Base-by-base conservation (phyloP, 30 jellyfish, hydroid and myxozoan species). In the Cassiopea andromeda region DNA sequence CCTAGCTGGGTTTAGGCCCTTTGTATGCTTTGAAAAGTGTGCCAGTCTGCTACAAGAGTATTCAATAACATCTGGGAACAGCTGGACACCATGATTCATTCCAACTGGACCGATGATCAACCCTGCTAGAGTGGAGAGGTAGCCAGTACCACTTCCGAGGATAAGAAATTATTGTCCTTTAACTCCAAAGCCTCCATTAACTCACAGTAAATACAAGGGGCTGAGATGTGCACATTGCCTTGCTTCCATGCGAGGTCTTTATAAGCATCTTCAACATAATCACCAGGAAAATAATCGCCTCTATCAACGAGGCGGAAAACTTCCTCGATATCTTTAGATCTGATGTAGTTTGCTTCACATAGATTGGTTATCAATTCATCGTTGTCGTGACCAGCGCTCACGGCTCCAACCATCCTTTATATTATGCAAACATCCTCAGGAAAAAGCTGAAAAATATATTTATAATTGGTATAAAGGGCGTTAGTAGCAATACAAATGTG, bases 101-200 rank as follows among this genome's bases (percentile, higher is more conserved):
- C 95, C 98, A 79, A 17, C 60, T 45, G 97, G 95, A 57, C 98
- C 98, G 46, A 93, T 58, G 44, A 89, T 14, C 45, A 88, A 78
- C 7, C 98, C 98, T 12, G 84, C 97, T 58, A 93, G 61, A 2
- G 98, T 93, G 19, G 98, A 93, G 1, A 93, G 80, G 82, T 93
- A 93, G 43, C 98, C 98, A 27, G 98, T 93, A 9, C 98, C 98
- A 84, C 97, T 88, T 2, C 98, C 98, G 58, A 93, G 84, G 80
- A 88, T 93, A 13, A 93, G 89, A 85, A 93, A 93, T 13, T 97
- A 88, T 2, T 88, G 86, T 14, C 98, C 98, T 60, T 69, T 80
- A 94, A 67, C 69, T 94, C 98, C 58, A 94, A 74, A 8, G 97
- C 93, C 54, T 94, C 98, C 93, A 94, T 74, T 15, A 94, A 98